Base-by-base conservation (phyloP, 2,797 vertebrate genomes). In the Epinephelus awoara region DNA sequence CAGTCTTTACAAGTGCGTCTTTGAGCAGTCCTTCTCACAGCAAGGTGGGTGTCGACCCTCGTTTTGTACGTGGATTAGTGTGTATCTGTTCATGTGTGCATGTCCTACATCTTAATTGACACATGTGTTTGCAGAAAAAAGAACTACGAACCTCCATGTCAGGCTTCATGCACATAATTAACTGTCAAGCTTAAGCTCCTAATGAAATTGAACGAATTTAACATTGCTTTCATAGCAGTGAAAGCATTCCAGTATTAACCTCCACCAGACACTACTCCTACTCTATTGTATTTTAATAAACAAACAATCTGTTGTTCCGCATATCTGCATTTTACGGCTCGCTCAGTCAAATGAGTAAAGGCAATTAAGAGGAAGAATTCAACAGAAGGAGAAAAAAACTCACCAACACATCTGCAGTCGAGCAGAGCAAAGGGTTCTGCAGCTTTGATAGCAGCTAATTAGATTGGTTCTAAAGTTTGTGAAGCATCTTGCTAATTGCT, bases 1-100 rank as follows among this genome's bases (percentile, higher is more conserved):
- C 88, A 96, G 96, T 86, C 95, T 97, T 80, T 97, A 97, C 91
- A 97, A 96, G 86, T 96, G 96, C 62, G 96, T 97, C 90, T 97
- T 97, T 82, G 96, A 97, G 90, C 96, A 96, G 92, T 94, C 95
- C 70, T 96, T 96, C 91, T 94, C 94, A 59, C 96, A 96, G 79
- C 96, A 95, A 96, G 96, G 96, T 97, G 85, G 89, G 96, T 92
- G 72, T 81, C 57, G 6, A 7, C 47, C 55, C 10, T 75, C 10
- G 2, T 54, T 65, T 64, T 72, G 44, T 46, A 17, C 42, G 59
- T 17, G 63, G 50, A 56, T 80, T 56, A 65, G 44, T 51, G 64
- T 59, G 51, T 61, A 27, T 68, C 57, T 65, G 54, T 63, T 67
- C 6, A 23, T 67, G 81, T 70, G 61, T 72, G 56, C 54, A 44